Evolutionary conservation across 2,888 invertebrate species (phyloP), one percentile per base, ranked within the genome.

Genomic region (Drosophila hamatofila): DNA sequence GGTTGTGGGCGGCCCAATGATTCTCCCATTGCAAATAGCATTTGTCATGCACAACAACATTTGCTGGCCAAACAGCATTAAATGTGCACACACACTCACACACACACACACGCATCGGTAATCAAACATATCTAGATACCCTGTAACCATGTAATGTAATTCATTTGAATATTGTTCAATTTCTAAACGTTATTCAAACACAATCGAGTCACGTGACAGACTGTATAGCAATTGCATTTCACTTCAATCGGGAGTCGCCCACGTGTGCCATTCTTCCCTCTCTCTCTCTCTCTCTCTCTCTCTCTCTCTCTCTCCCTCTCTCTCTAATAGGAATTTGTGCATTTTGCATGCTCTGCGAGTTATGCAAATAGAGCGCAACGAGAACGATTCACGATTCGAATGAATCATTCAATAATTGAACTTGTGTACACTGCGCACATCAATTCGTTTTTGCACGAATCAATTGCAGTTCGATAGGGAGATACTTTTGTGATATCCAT

Each of bases 291-390:
- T n/a, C n/a, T n/a, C n/a, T n/a, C n/a, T n/a, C n/a, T n/a, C n/a
- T n/a, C n/a, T n/a, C n/a, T n/a, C n/a, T n/a, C n/a, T n/a, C n/a
- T n/a, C n/a, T n/a, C n/a, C n/a, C n/a, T n/a, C n/a, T n/a, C 27
- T 18, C 48, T 25, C 48, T 21, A 61, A 57, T 44, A 30, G 46
- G 9, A 39, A 46, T 23, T 56, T 18, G 30, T 55, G 35, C 33
- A 51, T 44, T 52, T 33, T n/a, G 25, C 21, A 18, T 33, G 51
- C 27, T 41, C 46, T 57, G 12, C 23, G 23, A 57, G 18, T 27
- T 60, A 57, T 70, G 57, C 41, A 61, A 70, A 58, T 54, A 70
- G 51, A 56, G 61, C 58, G 39, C 23, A 56, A 48, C 30, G 27
- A 46, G 25, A 56, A 52, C 30, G 27, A 30, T 63, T 12, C 30